These are phyloP conservation scores for Gastrophysa polygoni DNA, from an alignment of 2,888 invertebrate species.

Conservation along the genomic window DNA sequence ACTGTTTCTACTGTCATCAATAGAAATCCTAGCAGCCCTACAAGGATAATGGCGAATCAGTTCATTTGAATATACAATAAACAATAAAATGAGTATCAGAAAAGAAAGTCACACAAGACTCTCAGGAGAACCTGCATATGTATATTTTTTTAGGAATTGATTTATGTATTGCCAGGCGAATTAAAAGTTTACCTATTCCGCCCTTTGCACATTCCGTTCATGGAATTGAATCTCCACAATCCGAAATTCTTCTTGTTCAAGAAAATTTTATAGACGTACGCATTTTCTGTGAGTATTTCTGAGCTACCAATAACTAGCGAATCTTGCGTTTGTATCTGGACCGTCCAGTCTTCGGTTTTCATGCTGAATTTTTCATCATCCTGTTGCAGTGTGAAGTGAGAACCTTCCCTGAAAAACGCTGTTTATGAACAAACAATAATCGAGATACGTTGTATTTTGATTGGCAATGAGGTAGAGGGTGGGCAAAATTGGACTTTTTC, in stretches of 20 bases:
- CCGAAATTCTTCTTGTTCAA: constrained; percentile 81
- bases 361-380: constrained; percentile 23
- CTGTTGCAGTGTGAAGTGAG: constrained; percentile 37
- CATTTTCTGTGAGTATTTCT: constrained; percentile 62
- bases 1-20: constrained; percentile 14
- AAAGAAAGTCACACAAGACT: no score
- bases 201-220: constrained; percentile 61
- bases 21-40: constrained; percentile 20
- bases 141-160: no score
- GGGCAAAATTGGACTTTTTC: no score
- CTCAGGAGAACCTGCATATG: no score
- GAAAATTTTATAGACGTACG: constrained; percentile 81
- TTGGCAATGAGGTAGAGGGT: no score
- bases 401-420: constrained; percentile 34
- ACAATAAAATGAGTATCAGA: no score
- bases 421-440: constrained; percentile 2
- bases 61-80: no score
- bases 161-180: no score
- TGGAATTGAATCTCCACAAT: constrained; percentile 84
- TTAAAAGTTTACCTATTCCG: constrained; percentile 46
- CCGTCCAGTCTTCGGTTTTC: constrained; percentile 29
- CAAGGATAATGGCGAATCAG: neutral
- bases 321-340: constrained; percentile 34
- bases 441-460: neutral
- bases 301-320: constrained; percentile 42